Evolutionary conservation across 2,888 invertebrate genomes (phyloP), one percentile per base, ranked within the genome.

Genomic region (Clivina fossor): DNA sequence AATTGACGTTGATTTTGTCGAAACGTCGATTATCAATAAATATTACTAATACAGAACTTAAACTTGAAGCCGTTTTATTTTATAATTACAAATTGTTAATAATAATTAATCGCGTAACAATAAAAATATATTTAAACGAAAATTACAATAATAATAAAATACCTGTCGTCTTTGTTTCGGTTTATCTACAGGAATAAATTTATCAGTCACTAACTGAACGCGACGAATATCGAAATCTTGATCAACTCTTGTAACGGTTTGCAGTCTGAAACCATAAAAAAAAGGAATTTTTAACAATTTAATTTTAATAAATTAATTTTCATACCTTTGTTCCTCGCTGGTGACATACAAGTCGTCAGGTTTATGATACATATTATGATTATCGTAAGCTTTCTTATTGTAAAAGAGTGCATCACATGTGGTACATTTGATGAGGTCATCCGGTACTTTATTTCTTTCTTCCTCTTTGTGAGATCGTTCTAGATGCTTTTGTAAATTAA

Each of bases 381-480:
- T 73, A 60, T 82, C 80, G 65, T 83, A 85, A 0, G 84, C 84
- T 68, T 79, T 80, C 64, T 82, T 75, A 64, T 80, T 82, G 63
- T 80, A 83, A 68, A 85, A 84, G 37, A 83, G 71, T 8, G 83
- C 83, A 59, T 83, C 81, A 66, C 85, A 85, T 13, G 82, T 74
- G 2, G 82, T 82, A 65, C 85, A 85, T 53, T 82, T 77, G 32
- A 83, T 74, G 38, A 84, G 71, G 65, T 83, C 80, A 43, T 76
- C 66, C 2, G 80, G 75, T 5, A 71, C 64, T 9, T 65, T 65
- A 20, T 71, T 70, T 47, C 75, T 63, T 63, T 83, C 81, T 62
- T 80, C 79, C 69, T 79, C 74, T 58, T 67, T 65, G 61, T 82
- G 82, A 41, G 80, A 78, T 62, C 77, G 76, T 49, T 69, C 68